Percentiles rank a stretch among this genome's conserved stretches.
Evolutionary conservation across 2,797 vertebrate genomes (phyloP).

Genomic region (Micropoecilia bifurca): DNA sequence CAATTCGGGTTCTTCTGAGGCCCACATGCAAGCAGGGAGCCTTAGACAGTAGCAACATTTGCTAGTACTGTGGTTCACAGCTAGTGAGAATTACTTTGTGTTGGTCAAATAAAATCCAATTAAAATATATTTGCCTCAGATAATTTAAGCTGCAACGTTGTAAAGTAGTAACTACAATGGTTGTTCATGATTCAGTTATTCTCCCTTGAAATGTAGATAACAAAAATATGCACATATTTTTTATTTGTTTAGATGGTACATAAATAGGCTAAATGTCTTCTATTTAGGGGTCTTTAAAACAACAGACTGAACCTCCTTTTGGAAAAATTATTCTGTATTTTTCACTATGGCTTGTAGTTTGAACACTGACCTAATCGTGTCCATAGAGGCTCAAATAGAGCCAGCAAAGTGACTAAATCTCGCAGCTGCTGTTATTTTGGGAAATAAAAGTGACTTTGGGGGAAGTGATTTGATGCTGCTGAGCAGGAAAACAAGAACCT

Average conservation of each 20-base stretch:
- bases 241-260: neutral
- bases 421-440: slow-evolving; percentile 15
- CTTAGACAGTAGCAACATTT: neutral
- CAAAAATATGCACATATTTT: neutral
- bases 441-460: slow-evolving; percentile 22
- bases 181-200: neutral
- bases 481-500: slow-evolving; percentile 60
- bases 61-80: neutral
- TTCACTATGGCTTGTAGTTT: slow-evolving; percentile 1
- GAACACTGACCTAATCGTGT: neutral
- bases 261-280: neutral
- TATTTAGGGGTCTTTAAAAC: neutral
- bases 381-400: slow-evolving; percentile 10
- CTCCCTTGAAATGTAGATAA: neutral
- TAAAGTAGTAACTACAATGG: neutral
- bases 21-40: neutral
- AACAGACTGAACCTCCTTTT: neutral
- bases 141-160: too few species aligned
- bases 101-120: neutral
- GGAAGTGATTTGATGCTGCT: slow-evolving; percentile 33
- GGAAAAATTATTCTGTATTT: neutral
- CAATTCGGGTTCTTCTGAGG: neutral
- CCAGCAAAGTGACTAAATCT: neutral
- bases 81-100: neutral
- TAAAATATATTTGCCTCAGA: neutral